Conservation (phyloP, 1,140 invertebrate species). For the Dryas iulia region DNA sequence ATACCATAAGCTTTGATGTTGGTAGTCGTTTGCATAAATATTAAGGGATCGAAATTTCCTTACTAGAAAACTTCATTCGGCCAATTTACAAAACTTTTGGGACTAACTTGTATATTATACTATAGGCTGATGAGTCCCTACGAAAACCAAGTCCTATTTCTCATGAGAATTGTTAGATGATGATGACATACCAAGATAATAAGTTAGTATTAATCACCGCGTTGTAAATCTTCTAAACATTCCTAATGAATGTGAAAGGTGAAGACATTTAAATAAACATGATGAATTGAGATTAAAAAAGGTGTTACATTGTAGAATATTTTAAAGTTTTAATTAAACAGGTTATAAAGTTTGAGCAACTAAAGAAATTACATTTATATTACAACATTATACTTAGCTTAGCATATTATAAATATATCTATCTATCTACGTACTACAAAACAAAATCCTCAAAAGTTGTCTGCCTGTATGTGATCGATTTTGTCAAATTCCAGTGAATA, state of each 20-base stretch:
- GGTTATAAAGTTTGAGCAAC: constrained; percentile 9
- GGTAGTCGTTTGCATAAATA: constrained; percentile 34
- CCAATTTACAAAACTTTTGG: constrained; percentile 26
- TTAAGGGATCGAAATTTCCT: constrained; percentile 17
- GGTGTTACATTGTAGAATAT: constrained; percentile 30
- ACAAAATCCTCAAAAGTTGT: too few species aligned
- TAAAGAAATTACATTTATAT: background rate
- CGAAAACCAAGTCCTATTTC: constrained; percentile 15
- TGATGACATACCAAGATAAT: constrained; percentile 30
- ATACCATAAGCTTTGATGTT: constrained; percentile 31
- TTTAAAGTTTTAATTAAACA: constrained; percentile 33
- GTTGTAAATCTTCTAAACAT: constrained; percentile 36
- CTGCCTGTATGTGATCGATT: too few species aligned
- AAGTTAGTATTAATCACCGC: constrained; percentile 37
- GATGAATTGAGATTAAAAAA: constrained; percentile 34
- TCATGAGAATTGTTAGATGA: constrained; percentile 30
- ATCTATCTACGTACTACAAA: too few species aligned
- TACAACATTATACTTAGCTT: too few species aligned
- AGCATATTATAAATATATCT: too few species aligned
- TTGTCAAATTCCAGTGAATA: too few species aligned
- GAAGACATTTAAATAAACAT: constrained; percentile 46
- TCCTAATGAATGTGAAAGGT: constrained; percentile 41
- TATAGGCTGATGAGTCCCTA: constrained; percentile 9
- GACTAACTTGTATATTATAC: constrained; percentile 9
- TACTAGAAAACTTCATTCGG: constrained; percentile 23